phyloP scores from a whole-genome alignment of 2,113 vertebrate genomes.

The Tachuris rubrigastra region DNA sequence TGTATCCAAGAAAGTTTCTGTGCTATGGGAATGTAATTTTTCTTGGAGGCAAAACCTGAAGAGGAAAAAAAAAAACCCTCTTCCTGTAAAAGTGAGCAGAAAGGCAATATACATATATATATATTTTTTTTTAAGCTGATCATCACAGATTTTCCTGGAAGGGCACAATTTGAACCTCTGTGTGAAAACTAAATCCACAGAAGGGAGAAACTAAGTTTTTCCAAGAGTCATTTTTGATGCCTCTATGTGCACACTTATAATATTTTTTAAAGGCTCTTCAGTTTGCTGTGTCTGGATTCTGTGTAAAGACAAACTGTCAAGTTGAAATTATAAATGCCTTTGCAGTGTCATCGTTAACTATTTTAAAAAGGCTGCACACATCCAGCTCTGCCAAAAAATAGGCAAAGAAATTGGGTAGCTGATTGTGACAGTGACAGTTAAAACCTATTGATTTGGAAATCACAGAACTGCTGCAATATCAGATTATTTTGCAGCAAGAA shows the following conservation, averaged over 20 bases:
- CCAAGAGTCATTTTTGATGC: not conserved
- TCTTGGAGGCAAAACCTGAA: not conserved
- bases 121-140: not conserved
- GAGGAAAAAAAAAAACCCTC: not conserved
- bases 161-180: not conserved
- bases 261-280: not conserved
- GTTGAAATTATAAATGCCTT: not conserved
- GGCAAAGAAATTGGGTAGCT: not conserved
- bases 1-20: not conserved
- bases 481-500: not conserved
- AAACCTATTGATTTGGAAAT: not conserved
- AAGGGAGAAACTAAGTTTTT: not conserved
- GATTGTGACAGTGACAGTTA: not conserved
- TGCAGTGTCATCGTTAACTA: not conserved
- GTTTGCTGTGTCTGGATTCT: not conserved
- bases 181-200: not conserved
- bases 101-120: not conserved
- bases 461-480: not conserved
- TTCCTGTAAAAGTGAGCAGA: not conserved
- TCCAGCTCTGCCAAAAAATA: not conserved
- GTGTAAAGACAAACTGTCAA: not conserved
- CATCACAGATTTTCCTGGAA: not conserved
- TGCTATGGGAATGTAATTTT: not conserved
- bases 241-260: rapidly evolving
- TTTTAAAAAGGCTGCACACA: not conserved